Percentiles rank a stretch among this genome's conserved stretches.
Evolutionary conservation across 2,888 invertebrate species (phyloP).

Genomic region (Hydraecia micacea): DNA sequence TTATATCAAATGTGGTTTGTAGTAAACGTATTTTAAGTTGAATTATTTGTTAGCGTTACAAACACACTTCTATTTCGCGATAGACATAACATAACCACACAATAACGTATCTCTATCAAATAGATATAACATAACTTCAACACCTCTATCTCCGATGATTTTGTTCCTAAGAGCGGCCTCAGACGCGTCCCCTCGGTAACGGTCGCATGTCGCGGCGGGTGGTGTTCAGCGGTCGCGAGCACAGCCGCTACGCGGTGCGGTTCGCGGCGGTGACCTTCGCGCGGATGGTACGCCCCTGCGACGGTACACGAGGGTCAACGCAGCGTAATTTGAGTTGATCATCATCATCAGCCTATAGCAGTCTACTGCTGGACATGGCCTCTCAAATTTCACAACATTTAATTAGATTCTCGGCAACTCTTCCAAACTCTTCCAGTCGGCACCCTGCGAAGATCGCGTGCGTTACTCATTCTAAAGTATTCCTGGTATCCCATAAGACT

Average conservation of each 20-base stretch:
- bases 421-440: neutral
- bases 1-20: too few relatives aligned
- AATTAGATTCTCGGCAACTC: neutral
- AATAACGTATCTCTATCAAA: neutral
- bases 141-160: conserved; percentile 1
- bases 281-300: conserved; percentile 79
- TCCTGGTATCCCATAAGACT: neutral
- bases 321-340: conserved; percentile 26
- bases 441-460: neutral
- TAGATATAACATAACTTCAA: neutral
- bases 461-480: neutral
- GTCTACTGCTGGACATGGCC: neutral
- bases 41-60: too few relatives aligned
- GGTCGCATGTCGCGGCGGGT: conserved; percentile 69
- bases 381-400: neutral
- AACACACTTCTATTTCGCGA: neutral
- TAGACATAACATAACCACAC: neutral
- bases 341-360: neutral
- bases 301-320: conserved; percentile 2
- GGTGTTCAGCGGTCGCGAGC: conserved; percentile 73
- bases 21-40: too few relatives aligned
- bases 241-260: conserved; percentile 76
- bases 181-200: conserved; percentile 68
- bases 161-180: conserved; percentile 63
- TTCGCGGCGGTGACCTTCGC: conserved; percentile 79